Conservation (phyloP, 1,140 invertebrate genomes). For the Rhynchophorus ferrugineus region DNA sequence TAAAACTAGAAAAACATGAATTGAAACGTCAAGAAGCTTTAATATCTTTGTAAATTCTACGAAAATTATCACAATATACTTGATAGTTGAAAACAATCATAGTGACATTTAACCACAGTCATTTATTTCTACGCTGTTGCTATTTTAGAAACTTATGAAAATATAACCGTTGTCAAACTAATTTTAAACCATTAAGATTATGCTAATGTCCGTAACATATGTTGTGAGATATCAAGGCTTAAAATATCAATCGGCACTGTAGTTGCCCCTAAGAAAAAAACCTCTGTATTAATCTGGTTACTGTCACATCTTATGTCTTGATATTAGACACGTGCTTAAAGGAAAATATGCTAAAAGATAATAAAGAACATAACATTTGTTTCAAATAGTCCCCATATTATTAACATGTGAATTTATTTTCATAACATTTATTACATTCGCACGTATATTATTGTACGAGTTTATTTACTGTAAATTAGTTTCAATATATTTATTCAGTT, state of each 20-base stretch:
- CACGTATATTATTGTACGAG: no score
- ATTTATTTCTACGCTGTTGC: constrained; percentile 7
- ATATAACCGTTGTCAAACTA: constrained; percentile 14
- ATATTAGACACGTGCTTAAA: constrained; percentile 6
- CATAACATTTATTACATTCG: no score
- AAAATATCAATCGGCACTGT: constrained; percentile 15
- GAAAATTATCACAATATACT: no score
- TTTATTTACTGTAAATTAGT: no score
- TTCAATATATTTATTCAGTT: no score
- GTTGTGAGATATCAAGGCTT: constrained; percentile 8
- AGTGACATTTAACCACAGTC: no score
- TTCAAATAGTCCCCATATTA: no score
- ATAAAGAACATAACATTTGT: constrained; percentile 4
- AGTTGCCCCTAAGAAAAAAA: constrained; percentile 9
- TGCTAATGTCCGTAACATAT: constrained; percentile 18
- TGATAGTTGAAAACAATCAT: no score
- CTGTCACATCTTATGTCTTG: constrained; percentile 2
- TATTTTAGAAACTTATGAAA: constrained; percentile 4
- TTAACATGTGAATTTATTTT: no score
- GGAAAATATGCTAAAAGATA: constrained; percentile 1
- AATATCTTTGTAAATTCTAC: no score
- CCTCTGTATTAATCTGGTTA: constrained; percentile 4
- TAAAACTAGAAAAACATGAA: no score
- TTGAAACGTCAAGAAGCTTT: no score
- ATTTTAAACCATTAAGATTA: constrained; percentile 22